These are phyloP conservation scores for Hycleus phaleratus DNA, from an alignment of 1,140 invertebrate species.

Conservation along the genomic window DNA sequence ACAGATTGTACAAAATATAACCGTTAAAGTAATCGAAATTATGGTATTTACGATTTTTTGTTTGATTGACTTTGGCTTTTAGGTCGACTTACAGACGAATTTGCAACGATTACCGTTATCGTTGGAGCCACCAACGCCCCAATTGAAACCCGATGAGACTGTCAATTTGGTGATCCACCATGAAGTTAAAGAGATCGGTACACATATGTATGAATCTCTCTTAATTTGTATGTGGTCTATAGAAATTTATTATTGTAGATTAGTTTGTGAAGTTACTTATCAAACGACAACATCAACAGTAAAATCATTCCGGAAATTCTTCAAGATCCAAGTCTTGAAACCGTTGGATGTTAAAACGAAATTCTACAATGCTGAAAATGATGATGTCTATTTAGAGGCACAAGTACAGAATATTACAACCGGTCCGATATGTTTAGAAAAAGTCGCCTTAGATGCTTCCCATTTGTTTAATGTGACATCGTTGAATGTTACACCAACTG, in stretches of 20 bases:
- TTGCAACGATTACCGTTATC: conserved; percentile 75
- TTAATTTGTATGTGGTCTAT: background rate
- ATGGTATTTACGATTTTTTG: background rate
- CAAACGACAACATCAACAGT: conserved; percentile 61
- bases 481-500: conserved; percentile 54
- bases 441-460: conserved; percentile 85
- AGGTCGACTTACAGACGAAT: conserved; percentile 77
- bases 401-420: conserved; percentile 93
- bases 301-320: conserved; percentile 87
- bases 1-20: conserved; percentile 71
- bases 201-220: conserved; percentile 71
- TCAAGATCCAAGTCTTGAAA: conserved; percentile 97
- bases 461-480: conserved; percentile 71
- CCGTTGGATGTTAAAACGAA: conserved; percentile 98
- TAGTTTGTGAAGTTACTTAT: conserved; percentile 95
- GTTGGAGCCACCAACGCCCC: conserved; percentile 52
- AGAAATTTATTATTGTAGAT: conserved; percentile 47
- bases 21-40: conserved; percentile 56
- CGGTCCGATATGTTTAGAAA: conserved; percentile 83
- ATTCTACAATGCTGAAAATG: conserved; percentile 94
- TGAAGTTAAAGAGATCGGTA: conserved; percentile 96
- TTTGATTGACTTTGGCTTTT: too few relatives aligned
- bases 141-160: conserved; percentile 74
- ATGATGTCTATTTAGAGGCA: conserved; percentile 95
- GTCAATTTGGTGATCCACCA: conserved; percentile 94